Conservation (phyloP, 2,797 vertebrate genomes). For the Cyprinella venusta region DNA sequence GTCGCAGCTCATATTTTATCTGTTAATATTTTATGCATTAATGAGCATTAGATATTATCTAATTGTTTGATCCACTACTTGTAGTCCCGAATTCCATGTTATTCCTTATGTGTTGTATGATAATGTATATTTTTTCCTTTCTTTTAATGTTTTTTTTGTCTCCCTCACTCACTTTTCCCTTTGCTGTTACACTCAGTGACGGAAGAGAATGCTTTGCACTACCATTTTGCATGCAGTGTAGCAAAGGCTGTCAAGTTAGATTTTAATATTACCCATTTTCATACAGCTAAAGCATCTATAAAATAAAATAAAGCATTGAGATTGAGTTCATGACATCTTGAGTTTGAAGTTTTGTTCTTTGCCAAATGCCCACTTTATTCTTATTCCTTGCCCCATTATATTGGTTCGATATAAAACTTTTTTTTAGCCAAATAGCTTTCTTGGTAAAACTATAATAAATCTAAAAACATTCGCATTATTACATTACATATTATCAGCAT, state of each 20-base stretch:
- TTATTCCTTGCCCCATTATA: neutral
- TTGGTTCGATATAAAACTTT: neutral
- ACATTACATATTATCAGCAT: no score
- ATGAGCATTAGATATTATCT: neutral
- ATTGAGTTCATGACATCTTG: neutral
- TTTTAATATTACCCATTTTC: constrained; percentile 14
- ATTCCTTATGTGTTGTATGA: neutral
- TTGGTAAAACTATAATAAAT: no score
- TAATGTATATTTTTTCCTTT: constrained; percentile 11
- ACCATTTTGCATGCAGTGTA: constrained; percentile 19
- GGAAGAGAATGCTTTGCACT: neutral
- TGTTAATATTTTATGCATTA: constrained; percentile 9
- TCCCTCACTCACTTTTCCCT: neutral
- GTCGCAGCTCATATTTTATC: constrained; percentile 6
- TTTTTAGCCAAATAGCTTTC: no score
- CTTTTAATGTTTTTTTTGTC: neutral
- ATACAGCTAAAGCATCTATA: constrained; percentile 4
- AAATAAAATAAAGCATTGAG: constrained; percentile 17
- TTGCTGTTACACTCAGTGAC: neutral
- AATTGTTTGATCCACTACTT: neutral
- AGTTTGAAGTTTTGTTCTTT: neutral
- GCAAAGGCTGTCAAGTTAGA: neutral
- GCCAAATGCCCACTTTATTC: neutral
- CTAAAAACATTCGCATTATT: no score
- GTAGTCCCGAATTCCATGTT: neutral